Evolutionary conservation across 2,888 invertebrate genomes (phyloP).

Genomic region (Amphipoea oculea): DNA sequence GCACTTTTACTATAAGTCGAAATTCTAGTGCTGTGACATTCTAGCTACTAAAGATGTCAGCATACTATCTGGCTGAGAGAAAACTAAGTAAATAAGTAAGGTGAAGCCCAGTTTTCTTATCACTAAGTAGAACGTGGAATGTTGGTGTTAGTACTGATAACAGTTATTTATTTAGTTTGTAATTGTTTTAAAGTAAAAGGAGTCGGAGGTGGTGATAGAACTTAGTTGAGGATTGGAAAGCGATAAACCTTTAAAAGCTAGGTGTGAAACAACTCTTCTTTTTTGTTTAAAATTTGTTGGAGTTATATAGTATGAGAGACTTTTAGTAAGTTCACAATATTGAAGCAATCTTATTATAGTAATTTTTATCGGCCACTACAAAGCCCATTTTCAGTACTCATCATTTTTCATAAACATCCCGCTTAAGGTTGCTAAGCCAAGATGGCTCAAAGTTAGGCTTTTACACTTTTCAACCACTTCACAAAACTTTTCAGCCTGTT

Average conservation of each 20-base stretch:
- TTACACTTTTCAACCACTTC: no score
- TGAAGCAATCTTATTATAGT: no score
- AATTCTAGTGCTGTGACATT: not conserved
- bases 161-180: constrained; percentile 37
- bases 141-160: constrained; percentile 31
- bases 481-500: no score
- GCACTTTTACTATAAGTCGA: not conserved
- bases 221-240: not conserved
- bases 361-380: no score
- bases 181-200: constrained; percentile 28
- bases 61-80: constrained; percentile 40
- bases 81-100: constrained; percentile 24
- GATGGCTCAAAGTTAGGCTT: no score
- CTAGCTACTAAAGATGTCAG: constrained; percentile 23
- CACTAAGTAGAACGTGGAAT: constrained; percentile 23
- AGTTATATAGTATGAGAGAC: no score
- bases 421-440: no score
- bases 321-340: no score
- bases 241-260: not conserved
- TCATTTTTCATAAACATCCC: no score
- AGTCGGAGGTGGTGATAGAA: not conserved
- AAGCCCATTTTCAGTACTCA: no score
- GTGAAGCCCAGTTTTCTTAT: constrained; percentile 39
- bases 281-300: no score
- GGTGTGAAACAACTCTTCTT: no score